Base-by-base conservation (phyloP, 2,888 invertebrate species). In the Tiliacea citrago region DNA sequence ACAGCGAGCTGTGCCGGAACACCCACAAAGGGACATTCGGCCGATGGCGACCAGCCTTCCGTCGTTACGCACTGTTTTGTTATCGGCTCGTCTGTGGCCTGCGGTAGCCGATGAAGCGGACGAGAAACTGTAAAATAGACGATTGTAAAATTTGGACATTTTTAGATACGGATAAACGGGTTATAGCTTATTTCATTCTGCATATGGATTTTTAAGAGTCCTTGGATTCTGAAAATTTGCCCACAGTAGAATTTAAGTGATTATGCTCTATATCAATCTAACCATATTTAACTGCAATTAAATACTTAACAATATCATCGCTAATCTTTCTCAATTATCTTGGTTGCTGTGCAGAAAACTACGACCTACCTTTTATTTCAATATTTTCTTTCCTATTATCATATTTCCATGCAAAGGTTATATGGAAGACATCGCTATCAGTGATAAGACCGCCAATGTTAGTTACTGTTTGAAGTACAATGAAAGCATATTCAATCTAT, bases 51-150 rank as follows among this genome's bases (percentile, higher is more conserved):
- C 83, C 82, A 77, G 91, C 94, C 95, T 94, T 94, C 95, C 94
- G 94, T 89, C 92, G 94, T 95, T 95, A 95, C 95, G 95, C 95
- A 91, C 83, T 87, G 90, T 91, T 92, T 92, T 91, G 92, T 90
- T 91, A 90, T 89, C 88, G 87, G 81, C 79, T 79, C 62, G 55
- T n/a, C 45, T 71, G 16, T 79, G 88, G 88, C 16, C 1, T 71
- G 72, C 80, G 68, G 0, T 12, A 73, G 4, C 42, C 68, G 88
- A 77, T 57, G 9, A 16, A 74, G 90, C 89, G 90, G 29, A 6
- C 1, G 9, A 39, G 1, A 8, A 2, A 21, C n/a, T 1, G 29
- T 0, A n/a, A 21, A 47, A 10, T 7, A 12, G 12, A 13, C 7
- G 3, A 29, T 47, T 72, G 39, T 3, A 75, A 24, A n/a, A 42